Evolutionary conservation across 1,140 invertebrate species (phyloP).

Genomic region (Polypedilum vanderplanki): DNA sequence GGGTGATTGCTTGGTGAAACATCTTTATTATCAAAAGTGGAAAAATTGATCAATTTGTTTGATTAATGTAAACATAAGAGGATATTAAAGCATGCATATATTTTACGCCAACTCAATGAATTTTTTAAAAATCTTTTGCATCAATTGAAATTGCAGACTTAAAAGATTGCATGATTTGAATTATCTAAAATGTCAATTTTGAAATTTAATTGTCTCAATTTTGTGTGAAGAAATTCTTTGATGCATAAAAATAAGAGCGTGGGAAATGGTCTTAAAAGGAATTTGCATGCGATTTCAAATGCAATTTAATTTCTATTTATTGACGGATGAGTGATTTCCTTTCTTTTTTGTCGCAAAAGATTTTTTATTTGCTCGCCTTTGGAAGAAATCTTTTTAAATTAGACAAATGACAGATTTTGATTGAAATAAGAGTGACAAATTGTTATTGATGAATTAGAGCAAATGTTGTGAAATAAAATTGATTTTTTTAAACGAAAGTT

Average conservation of each 20-base stretch:
- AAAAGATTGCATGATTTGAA: not conserved
- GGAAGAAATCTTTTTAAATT: no score
- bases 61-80: conserved; percentile 19
- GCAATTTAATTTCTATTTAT: no score
- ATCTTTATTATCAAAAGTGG: conserved; percentile 14
- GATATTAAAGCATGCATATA: conserved; percentile 19
- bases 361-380: no score
- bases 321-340: no score
- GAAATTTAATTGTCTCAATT: not conserved
- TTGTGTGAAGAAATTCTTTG: not conserved
- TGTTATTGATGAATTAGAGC: no score
- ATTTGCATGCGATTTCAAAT: conserved; percentile 2
- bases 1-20: not conserved
- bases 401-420: no score
- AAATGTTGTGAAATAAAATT: no score
- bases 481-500: no score
- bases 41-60: conserved; percentile 20
- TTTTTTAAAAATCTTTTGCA: not conserved
- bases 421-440: no score
- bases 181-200: not conserved
- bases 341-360: no score
- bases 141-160: not conserved
- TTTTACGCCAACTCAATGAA: not conserved
- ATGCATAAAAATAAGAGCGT: not conserved
- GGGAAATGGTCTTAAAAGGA: not conserved